A percentile compares a stretch with the other conserved stretches of the same genome.
Conservation (phyloP, 2,888 invertebrate species). For the Melieria picta region DNA sequence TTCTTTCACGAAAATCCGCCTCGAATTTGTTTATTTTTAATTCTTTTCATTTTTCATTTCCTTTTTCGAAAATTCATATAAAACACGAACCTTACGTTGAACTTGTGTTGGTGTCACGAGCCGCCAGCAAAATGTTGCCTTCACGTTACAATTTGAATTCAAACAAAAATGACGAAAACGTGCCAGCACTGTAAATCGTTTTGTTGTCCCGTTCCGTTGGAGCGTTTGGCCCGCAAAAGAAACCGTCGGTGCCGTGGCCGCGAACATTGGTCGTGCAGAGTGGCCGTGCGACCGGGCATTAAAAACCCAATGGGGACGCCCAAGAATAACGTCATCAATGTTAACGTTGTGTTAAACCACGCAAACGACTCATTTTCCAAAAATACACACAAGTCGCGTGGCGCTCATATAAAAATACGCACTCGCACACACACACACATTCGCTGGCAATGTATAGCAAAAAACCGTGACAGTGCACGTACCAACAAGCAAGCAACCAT, state of each 20-base stretch:
- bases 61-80: not conserved
- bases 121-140: not conserved
- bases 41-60: too few relatives aligned
- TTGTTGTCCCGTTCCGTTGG: not conserved
- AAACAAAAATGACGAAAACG: slow-evolving; percentile 2
- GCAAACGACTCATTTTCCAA: slow-evolving; percentile 28
- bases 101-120: not conserved
- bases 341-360: slow-evolving; percentile 12
- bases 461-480: too few relatives aligned
- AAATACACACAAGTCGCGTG: slow-evolving; percentile 28
- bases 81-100: not conserved
- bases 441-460: too few relatives aligned
- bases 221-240: too few relatives aligned
- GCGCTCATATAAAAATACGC: slow-evolving; percentile 34
- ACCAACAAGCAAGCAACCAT: too few relatives aligned
- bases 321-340: slow-evolving; percentile 1
- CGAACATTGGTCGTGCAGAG: not conserved
- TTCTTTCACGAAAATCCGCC: too few relatives aligned
- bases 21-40: too few relatives aligned
- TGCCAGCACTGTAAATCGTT: not conserved
- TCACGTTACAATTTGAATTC: not conserved
- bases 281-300: not conserved
- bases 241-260: too few relatives aligned
- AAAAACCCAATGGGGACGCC: not conserved
- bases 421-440: not conserved